Evolutionary conservation across 2,888 invertebrate genomes (phyloP).

Genomic region (Blastobasis lacticolella): DNA sequence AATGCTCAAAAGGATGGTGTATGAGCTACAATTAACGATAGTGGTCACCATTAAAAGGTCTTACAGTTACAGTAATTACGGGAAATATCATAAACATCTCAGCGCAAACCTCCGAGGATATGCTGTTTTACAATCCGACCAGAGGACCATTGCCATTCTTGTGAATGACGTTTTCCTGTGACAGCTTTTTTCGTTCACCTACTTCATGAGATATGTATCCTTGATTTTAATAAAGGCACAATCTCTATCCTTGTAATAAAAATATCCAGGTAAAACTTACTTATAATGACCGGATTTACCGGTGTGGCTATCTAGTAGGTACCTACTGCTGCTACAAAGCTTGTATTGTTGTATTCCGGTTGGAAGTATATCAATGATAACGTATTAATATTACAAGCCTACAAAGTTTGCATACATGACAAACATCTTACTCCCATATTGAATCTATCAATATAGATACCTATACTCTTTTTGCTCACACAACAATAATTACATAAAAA

Average conservation of each 20-base stretch:
- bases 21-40: slow-evolving; percentile 33
- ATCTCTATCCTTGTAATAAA: too few relatives aligned
- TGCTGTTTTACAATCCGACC: slow-evolving; percentile 32
- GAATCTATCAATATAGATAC: too few relatives aligned
- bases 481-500: too few relatives aligned
- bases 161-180: slow-evolving; percentile 50
- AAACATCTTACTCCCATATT: too few relatives aligned
- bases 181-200: slow-evolving; percentile 31
- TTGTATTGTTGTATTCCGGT: too few relatives aligned
- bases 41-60: slow-evolving; percentile 37
- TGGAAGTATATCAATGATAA: too few relatives aligned
- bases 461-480: too few relatives aligned
- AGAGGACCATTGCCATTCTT: slow-evolving; percentile 27
- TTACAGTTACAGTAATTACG: slow-evolving; percentile 59
- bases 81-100: slow-evolving; percentile 61
- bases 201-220: slow-evolving; percentile 13
- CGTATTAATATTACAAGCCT: too few relatives aligned
- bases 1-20: slow-evolving; percentile 14
- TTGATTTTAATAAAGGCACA: slow-evolving; percentile 10
- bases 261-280: too few relatives aligned
- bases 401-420: too few relatives aligned
- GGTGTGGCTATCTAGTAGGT: too few relatives aligned
- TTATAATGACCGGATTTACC: background rate
- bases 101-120: slow-evolving; percentile 36
- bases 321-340: too few relatives aligned